A percentile compares a stretch with the other conserved stretches of the same genome.
Conservation (phyloP, 2,888 invertebrate species). For the Morpho helenor region DNA sequence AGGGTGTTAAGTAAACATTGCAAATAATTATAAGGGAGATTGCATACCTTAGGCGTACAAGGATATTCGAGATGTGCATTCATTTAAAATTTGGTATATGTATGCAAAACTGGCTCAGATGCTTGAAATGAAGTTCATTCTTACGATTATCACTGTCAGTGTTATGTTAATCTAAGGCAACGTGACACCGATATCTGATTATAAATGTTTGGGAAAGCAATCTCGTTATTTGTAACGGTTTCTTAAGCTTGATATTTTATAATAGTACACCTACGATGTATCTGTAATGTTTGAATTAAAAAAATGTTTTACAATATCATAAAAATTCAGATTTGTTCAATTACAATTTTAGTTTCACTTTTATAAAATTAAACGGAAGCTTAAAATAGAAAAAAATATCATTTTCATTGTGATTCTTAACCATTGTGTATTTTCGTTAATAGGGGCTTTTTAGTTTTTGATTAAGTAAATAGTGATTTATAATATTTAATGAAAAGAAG, state of each 20-base stretch:
- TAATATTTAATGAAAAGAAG: too few species aligned
- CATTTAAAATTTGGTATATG: constrained; percentile 70
- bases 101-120: constrained; percentile 55
- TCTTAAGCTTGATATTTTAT: constrained; percentile 7
- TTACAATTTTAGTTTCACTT: too few species aligned
- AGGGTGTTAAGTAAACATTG: constrained; percentile 81
- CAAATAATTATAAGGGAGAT: constrained; percentile 77
- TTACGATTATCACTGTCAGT: constrained; percentile 55
- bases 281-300: too few species aligned
- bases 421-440: too few species aligned
- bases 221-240: constrained; percentile 14
- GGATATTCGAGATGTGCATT: constrained; percentile 52
- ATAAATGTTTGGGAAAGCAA: constrained; percentile 50
- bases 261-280: neutral
- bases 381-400: too few species aligned
- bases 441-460: too few species aligned
- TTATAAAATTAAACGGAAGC: too few species aligned
- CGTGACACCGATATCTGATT: constrained; percentile 77
- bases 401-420: too few species aligned
- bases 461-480: too few species aligned
- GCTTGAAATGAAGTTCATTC: constrained; percentile 55
- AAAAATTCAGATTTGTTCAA: too few species aligned
- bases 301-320: too few species aligned
- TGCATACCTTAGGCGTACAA: constrained; percentile 53
- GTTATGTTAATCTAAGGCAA: constrained; percentile 72